phyloP scores from a whole-genome alignment of 2,113 vertebrate species.

The Zosterops lateralis region DNA sequence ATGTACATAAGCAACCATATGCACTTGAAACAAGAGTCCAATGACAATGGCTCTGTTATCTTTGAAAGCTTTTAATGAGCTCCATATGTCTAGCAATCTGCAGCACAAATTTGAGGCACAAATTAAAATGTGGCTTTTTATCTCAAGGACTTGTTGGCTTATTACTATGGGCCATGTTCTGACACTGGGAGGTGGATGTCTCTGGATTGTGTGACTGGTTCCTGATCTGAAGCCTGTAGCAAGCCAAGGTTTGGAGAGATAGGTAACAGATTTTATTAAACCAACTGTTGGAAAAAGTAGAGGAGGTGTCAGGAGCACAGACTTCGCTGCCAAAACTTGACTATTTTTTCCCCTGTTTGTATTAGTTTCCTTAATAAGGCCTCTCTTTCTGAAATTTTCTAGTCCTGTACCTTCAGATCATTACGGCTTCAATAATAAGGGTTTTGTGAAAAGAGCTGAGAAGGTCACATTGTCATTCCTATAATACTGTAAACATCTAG shows the following conservation, averaged over 20 bases:
- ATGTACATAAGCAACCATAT: constrained; percentile 34
- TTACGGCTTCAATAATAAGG: background rate
- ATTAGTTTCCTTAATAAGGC: background rate
- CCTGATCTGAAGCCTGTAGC: background rate
- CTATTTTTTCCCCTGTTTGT: background rate
- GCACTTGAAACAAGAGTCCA: constrained; percentile 59
- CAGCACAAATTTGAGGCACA: background rate
- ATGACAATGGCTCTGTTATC: constrained; percentile 63
- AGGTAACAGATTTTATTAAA: constrained; percentile 31
- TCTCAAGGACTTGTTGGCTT: constrained; percentile 47
- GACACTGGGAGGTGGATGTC: constrained; percentile 18
- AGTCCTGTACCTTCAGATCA: background rate
- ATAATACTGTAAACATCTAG: background rate
- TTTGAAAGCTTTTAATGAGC: constrained; percentile 63
- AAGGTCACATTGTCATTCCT: background rate
- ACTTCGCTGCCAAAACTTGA: background rate
- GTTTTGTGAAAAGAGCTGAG: background rate
- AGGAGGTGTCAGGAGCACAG: background rate
- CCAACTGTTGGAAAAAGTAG: background rate
- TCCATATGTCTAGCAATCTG: constrained; percentile 65
- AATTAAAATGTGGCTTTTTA: constrained; percentile 43
- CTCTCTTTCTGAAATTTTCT: background rate
- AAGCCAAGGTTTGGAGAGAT: background rate
- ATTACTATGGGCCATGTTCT: constrained; percentile 9
- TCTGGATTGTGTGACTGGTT: background rate